Conservation (phyloP, 2,888 invertebrate genomes). For the Cenopis cana region DNA sequence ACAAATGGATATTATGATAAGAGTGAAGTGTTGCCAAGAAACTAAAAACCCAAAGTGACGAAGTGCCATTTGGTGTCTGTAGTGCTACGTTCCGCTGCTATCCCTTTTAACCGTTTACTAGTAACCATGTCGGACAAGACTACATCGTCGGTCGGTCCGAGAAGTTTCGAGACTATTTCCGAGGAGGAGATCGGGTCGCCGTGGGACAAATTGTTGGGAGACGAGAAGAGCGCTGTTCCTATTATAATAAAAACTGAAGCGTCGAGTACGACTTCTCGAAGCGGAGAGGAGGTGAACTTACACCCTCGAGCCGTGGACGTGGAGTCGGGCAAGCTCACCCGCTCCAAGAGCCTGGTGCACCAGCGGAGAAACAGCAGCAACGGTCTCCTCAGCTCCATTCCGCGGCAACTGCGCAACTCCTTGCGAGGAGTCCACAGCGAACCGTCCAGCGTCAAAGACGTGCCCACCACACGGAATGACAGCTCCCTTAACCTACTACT, state of each 20-base stretch:
- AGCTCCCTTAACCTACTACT: constrained; percentile 81
- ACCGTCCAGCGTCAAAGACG: constrained; percentile 80
- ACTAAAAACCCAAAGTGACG: constrained; percentile 85
- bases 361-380: constrained; percentile 77
- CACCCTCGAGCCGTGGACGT: constrained; percentile 67
- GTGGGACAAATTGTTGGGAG: constrained; percentile 81
- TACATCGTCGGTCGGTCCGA: constrained; percentile 78
- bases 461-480: constrained; percentile 79
- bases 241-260: constrained; percentile 79
- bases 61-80: constrained; percentile 82
- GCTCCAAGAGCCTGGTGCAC: constrained; percentile 77
- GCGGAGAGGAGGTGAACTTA: constrained; percentile 67
- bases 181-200: constrained; percentile 78
- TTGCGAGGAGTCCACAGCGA: constrained; percentile 81
- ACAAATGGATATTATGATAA: constrained; percentile 86
- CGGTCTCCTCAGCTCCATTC: constrained; percentile 83
- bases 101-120: constrained; percentile 54
- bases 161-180: constrained; percentile 82
- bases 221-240: constrained; percentile 75
- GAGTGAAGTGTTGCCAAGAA: constrained; percentile 85
- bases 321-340: constrained; percentile 74
- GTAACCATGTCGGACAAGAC: constrained; percentile 81
- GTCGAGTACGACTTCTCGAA: constrained; percentile 72
- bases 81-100: constrained; percentile 77
- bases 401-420: constrained; percentile 80